A percentile compares a stretch with the other conserved stretches of the same genome.
These are phyloP conservation scores for Pristionchus japonicus DNA, from an alignment of 2,888 invertebrate species.

Conservation along the genomic window DNA sequence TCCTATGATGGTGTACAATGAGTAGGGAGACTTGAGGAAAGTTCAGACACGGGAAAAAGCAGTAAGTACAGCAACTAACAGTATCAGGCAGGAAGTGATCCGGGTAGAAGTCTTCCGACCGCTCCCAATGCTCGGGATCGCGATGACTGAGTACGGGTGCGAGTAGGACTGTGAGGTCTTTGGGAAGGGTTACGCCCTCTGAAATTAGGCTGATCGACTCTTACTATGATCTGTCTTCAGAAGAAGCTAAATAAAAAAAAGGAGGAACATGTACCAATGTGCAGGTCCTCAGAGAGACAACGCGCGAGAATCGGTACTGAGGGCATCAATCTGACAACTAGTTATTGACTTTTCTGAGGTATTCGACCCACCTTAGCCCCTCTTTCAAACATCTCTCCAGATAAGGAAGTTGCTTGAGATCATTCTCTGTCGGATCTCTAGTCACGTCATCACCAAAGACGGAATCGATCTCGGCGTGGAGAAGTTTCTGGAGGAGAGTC, in stretches of 20 bases:
- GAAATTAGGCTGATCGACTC: neutral
- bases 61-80: slow-evolving; percentile 61
- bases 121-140: slow-evolving; percentile 70
- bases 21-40: too few species aligned
- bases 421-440: slow-evolving; percentile 67
- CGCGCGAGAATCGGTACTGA: slow-evolving; percentile 47
- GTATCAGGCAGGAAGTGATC: slow-evolving; percentile 60
- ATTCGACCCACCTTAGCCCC: neutral
- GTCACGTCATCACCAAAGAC: slow-evolving; percentile 10
- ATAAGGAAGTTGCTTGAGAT: slow-evolving; percentile 50
- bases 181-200: slow-evolving; percentile 51
- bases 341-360: neutral
- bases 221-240: too few species aligned
- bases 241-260: too few species aligned
- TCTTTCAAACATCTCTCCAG: slow-evolving; percentile 49
- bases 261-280: neutral
- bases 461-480: neutral
- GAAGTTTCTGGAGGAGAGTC: neutral
- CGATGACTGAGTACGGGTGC: slow-evolving; percentile 68
- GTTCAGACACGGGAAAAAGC: too few species aligned
- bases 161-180: slow-evolving; percentile 61
- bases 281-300: neutral
- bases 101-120: slow-evolving; percentile 75
- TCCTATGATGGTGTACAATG: too few species aligned
- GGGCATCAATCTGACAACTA: slow-evolving; percentile 21